Conservation (phyloP, 2,888 invertebrate species). For the Stomorhina lunata region DNA sequence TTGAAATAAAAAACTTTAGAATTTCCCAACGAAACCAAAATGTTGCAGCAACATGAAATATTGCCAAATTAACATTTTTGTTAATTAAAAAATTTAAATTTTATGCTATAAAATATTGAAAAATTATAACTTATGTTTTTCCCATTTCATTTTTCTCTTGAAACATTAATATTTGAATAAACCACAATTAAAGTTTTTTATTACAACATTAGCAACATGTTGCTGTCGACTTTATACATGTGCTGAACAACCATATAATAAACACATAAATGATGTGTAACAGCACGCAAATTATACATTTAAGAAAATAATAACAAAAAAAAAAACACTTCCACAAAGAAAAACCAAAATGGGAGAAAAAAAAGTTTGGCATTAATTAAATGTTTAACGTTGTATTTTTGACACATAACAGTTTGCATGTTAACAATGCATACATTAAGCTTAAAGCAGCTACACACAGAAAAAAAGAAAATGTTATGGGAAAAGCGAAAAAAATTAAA, state of each 20-base stretch:
- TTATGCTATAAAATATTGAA: too few relatives aligned
- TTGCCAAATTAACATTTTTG: too few relatives aligned
- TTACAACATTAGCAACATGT: too few relatives aligned
- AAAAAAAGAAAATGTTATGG: neutral
- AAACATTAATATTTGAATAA: too few relatives aligned
- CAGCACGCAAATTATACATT: conserved; percentile 61
- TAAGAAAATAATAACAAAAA: neutral
- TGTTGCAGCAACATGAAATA: too few relatives aligned
- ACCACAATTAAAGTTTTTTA: conserved; percentile 17
- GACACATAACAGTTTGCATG: conserved; percentile 62
- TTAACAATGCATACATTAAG: conserved; percentile 61
- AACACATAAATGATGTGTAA: conserved; percentile 43
- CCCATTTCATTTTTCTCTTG: too few relatives aligned
- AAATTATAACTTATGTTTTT: too few relatives aligned
- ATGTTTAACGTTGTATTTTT: conserved; percentile 64
- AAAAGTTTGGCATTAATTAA: conserved; percentile 59
- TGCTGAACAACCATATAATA: neutral
- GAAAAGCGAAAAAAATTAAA: neutral
- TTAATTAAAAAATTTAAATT: too few relatives aligned
- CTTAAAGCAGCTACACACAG: neutral
- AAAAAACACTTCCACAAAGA: conserved; percentile 35
- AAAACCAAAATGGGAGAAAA: too few relatives aligned
- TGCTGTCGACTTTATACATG: conserved; percentile 6
- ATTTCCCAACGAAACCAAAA: too few relatives aligned
- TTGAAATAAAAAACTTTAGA: too few relatives aligned